A percentile compares a stretch with the other conserved stretches of the same genome.
Conservation (phyloP, 2,797 vertebrate genomes). For the Platyrinchus mystaceus region DNA sequence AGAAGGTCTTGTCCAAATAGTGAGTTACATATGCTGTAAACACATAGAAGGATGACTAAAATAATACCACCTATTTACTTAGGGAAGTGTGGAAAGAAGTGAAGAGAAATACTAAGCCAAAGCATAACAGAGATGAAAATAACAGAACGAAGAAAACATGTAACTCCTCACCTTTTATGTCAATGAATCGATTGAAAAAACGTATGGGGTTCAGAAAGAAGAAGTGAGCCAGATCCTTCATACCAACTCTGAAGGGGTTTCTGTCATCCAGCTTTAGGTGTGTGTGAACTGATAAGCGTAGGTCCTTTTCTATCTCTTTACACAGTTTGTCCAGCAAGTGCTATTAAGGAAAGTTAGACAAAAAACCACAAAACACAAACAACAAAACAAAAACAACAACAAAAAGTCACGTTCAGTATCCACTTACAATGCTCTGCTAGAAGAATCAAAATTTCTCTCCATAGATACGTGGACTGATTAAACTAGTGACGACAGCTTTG, state of each 20-base stretch:
- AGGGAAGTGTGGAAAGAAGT: neutral
- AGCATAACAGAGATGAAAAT: neutral
- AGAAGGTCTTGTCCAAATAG: slow-evolving; percentile 98
- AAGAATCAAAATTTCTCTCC: neutral
- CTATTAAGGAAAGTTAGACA: slow-evolving; percentile 63
- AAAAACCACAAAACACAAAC: neutral
- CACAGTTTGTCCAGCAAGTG: slow-evolving; percentile 95
- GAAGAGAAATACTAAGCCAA: neutral
- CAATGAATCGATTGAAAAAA: slow-evolving; percentile 96
- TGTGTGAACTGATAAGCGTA: slow-evolving; percentile 96
- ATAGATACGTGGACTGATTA: neutral
- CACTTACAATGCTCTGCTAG: neutral
- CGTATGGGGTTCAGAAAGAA: slow-evolving; percentile 95
- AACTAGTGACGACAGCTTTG: neutral
- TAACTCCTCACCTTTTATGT: slow-evolving; percentile 89
- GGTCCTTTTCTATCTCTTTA: slow-evolving; percentile 98
- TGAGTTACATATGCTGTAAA: slow-evolving; percentile 90
- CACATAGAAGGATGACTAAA: slow-evolving; percentile 28
- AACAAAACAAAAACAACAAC: neutral
- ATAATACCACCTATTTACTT: neutral
- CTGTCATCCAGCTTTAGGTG: slow-evolving; percentile 96
- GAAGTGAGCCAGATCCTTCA: slow-evolving; percentile 96
- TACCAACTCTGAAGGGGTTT: slow-evolving; percentile 97
- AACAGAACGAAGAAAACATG: neutral
- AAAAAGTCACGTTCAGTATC: neutral